Conservation (phyloP, 2,797 vertebrate species). For the Diplodus sargus region DNA sequence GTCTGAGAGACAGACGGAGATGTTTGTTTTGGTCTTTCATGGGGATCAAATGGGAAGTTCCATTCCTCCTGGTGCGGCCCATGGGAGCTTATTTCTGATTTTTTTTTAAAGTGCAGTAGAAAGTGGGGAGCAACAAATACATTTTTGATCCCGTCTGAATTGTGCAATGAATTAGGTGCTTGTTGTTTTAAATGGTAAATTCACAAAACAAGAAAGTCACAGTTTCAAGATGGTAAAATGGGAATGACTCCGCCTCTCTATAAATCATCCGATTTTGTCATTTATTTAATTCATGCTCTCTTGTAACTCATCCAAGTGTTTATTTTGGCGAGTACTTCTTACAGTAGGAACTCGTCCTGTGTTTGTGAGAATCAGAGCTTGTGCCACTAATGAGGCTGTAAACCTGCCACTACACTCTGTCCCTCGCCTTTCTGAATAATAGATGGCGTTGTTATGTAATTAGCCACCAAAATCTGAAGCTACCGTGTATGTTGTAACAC, state of each 20-base stretch:
- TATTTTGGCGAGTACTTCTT: background rate
- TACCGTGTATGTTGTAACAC: background rate
- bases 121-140: too few species aligned
- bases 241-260: too few species aligned
- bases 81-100: too few species aligned
- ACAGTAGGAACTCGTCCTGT: background rate
- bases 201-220: too few species aligned
- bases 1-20: background rate
- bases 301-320: background rate
- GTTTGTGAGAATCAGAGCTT: background rate
- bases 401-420: background rate
- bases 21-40: background rate
- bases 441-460: conserved; percentile 15
- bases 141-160: too few species aligned
- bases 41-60: too few species aligned
- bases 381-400: conserved; percentile 9
- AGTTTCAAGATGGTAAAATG: too few species aligned
- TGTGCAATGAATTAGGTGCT: too few species aligned
- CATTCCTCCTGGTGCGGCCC: too few species aligned
- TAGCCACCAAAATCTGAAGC: conserved; percentile 3
- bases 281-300: background rate
- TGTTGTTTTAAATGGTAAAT: too few species aligned
- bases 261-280: background rate
- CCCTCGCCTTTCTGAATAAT: background rate
- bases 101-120: too few species aligned